Base-by-base conservation (phyloP, 2,888 invertebrate species). In the Bombyx huttoni region DNA sequence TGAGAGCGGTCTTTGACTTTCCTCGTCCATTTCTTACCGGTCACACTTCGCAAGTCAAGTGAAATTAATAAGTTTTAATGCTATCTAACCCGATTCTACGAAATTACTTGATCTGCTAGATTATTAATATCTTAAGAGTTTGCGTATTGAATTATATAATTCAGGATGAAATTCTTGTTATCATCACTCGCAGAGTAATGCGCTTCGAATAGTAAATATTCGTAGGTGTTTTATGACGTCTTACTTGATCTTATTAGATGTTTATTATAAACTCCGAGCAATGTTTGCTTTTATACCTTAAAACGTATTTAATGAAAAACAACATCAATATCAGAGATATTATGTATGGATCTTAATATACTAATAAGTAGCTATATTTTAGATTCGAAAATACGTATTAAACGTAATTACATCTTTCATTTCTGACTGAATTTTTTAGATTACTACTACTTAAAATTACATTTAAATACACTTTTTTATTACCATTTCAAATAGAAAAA, bases 81-180 rank as follows among this genome's bases (percentile, higher is more conserved):
- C 2, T 5, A 24, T 24, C 24, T 24, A n/a, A 24, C 24, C 24
- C 5, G 24, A 24, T 24, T 24, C 24, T 24, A 24, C 24, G 24
- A 24, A 24, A 24, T 24, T 24, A 24, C 24, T 24, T 24, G 24
- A 24, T 24, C 24, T 24, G 24, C 24, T 24, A 24, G 24, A 24
- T 24, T 24, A 24, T 24, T 24, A 24, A 24, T 24, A 24, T 46
- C 49, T 47, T 14, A 12, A 49, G 40, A 47, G 40, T 35, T 49
- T 12, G 47, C 49, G 35, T 46, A 49, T 49, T 49, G 24, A 49
- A 52, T 49, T 52, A 49, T 40, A 52, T n/a, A 47, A 52, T 49
- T 49, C 35, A 49, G 35, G 47, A 52, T 52, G 50, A 50, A 52
- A 52, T 34, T 24, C 40, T 35, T 50, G 48, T 52, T 52, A 48